Percentiles rank a stretch among this genome's conserved stretches.
These are phyloP conservation scores for Clangula hyemalis DNA, from an alignment of 2,797 vertebrate species.

Conservation along the genomic window DNA sequence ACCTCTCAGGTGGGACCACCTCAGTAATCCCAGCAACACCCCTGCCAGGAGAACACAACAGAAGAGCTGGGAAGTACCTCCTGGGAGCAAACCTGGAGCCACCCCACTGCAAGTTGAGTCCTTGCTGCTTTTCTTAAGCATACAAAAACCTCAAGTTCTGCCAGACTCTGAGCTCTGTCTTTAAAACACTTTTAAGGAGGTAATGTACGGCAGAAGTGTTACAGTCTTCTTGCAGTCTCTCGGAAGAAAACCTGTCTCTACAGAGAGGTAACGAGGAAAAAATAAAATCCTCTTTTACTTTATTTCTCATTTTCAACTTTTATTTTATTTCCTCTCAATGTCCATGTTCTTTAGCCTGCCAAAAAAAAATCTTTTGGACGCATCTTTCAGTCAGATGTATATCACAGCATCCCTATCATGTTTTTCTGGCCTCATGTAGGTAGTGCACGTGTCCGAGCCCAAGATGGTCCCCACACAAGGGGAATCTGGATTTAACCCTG, in stretches of 20 bases:
- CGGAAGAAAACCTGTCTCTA: not conserved
- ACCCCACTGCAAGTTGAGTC: not conserved
- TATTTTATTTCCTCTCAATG: not conserved
- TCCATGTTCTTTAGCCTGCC: not conserved
- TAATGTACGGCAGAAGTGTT: not conserved
- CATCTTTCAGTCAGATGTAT: not conserved
- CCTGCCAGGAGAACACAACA: not conserved
- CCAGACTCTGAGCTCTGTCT: not conserved
- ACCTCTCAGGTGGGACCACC: not conserved
- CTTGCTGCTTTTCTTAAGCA: not conserved
- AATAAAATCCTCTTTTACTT: not conserved
- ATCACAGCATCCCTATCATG: not conserved
- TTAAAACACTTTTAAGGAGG: not conserved
- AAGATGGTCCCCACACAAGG: not conserved
- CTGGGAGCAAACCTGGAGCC: not conserved
- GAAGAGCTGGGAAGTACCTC: not conserved
- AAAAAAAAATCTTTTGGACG: not conserved
- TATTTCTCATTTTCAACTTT: not conserved
- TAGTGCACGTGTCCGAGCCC: rapidly evolving
- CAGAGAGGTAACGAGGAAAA: not conserved
- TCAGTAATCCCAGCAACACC: not conserved
- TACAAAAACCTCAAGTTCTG: not conserved
- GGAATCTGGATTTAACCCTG: not conserved
- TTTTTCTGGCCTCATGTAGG: not conserved
- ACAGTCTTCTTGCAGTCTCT: not conserved